Conservation (phyloP, 2,797 vertebrate genomes). For the Dendrocincla tyrannina region DNA sequence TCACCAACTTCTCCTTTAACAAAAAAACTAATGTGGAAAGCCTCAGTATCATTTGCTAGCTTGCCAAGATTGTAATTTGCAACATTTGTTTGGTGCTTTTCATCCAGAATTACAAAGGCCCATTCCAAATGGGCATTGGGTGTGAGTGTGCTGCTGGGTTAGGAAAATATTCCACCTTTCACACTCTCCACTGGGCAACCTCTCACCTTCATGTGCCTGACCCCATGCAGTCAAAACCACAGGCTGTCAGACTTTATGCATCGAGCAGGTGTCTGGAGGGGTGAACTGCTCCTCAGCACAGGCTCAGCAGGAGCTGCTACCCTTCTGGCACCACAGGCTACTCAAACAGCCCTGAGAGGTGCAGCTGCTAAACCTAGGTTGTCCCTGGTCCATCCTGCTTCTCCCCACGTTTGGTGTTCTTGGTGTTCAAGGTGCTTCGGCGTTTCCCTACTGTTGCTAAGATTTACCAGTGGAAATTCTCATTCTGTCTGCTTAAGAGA, state of each 20-base stretch:
- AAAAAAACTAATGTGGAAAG: background rate
- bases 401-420: background rate
- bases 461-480: background rate
- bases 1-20: background rate
- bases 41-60: background rate
- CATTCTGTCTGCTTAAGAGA: background rate
- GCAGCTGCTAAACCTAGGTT: background rate
- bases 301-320: background rate
- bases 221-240: background rate
- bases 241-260: background rate
- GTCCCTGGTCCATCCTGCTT: background rate
- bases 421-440: background rate
- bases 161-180: background rate
- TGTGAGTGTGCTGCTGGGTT: background rate
- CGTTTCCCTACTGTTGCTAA: background rate
- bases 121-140: rapidly evolving
- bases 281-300: background rate
- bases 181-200: background rate
- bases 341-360: background rate
- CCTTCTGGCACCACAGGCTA: background rate
- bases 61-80: background rate
- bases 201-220: background rate
- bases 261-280: rapidly evolving
- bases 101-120: background rate
- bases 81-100: background rate